These are phyloP conservation scores for Choloepus hoffmanni DNA, from an alignment of 2,113 vertebrate genomes.

Conservation along the genomic window DNA sequence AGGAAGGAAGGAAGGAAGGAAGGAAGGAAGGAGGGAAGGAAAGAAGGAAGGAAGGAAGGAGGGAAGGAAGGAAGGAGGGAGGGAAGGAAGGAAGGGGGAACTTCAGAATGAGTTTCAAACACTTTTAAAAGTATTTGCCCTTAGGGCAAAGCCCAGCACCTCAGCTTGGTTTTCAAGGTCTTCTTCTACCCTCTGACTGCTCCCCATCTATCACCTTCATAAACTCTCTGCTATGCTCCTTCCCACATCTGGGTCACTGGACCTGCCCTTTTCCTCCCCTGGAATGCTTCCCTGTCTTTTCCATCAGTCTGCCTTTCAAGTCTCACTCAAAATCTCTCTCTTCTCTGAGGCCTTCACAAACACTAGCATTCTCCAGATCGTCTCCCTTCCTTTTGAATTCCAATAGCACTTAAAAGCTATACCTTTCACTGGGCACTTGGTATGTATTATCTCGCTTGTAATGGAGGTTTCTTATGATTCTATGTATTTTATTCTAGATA, in stretches of 20 bases:
- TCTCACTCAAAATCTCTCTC: background rate
- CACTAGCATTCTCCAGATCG: background rate
- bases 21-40: too few relatives aligned
- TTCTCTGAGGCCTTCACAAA: background rate
- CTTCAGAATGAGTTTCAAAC: background rate
- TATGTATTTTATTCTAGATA: background rate
- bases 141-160: background rate
- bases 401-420: accelerated
- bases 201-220: background rate
- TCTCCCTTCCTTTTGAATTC: background rate
- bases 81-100: too few relatives aligned
- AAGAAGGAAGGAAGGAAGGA: too few relatives aligned
- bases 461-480: background rate
- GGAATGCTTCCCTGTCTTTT: background rate
- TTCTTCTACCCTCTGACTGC: background rate
- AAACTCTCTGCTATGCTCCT: background rate
- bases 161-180: background rate
- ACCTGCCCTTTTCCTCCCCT: background rate
- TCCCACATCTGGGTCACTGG: background rate
- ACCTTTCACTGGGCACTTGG: background rate
- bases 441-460: background rate
- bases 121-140: background rate
- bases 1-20: too few relatives aligned
- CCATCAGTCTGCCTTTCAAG: background rate
- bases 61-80: too few relatives aligned